Conservation (phyloP, 2,888 invertebrate species). For the Drosophila nr. perissopoda region DNA sequence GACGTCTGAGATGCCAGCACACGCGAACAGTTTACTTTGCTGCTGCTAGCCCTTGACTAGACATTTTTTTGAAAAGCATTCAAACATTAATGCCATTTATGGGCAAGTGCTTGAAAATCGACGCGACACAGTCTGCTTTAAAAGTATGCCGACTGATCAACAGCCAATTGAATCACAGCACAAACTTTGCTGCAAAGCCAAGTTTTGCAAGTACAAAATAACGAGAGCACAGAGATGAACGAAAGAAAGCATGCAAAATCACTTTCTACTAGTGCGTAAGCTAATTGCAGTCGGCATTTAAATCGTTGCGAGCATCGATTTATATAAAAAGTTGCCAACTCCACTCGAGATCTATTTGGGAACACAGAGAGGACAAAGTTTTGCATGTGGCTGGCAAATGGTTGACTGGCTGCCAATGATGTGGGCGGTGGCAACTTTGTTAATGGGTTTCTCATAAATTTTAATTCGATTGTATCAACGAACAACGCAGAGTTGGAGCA, state of each 20-base stretch:
- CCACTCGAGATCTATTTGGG: constrained; percentile 29
- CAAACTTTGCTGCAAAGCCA: constrained; percentile 17
- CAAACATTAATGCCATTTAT: constrained; percentile 61
- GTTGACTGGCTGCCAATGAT: constrained; percentile 53
- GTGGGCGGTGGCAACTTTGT: constrained; percentile 66
- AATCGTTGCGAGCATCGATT: constrained; percentile 67
- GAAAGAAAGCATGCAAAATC: not conserved
- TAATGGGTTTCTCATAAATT: constrained; percentile 80
- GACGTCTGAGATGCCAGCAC: constrained; percentile 73
- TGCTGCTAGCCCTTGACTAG: constrained; percentile 31
- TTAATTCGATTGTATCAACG: constrained; percentile 76
- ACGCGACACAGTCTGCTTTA: not conserved
- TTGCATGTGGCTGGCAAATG: constrained; percentile 61
- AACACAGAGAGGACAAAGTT: constrained; percentile 57
- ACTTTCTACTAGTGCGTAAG: constrained; percentile 3
- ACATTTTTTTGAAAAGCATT: constrained; percentile 60
- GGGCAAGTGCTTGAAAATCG: constrained; percentile 8
- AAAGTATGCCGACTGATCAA: not conserved
- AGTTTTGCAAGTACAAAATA: not conserved
- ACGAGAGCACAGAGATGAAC: not conserved
- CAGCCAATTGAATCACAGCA: constrained; percentile 26
- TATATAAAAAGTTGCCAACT: constrained; percentile 53
- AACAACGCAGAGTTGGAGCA: constrained; percentile 6
- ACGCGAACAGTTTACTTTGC: constrained; percentile 69
- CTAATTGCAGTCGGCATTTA: constrained; percentile 63